Percentiles rank a stretch among this genome's conserved stretches.
Conservation (phyloP, 2,797 vertebrate genomes). For the Florisuga fusca region DNA sequence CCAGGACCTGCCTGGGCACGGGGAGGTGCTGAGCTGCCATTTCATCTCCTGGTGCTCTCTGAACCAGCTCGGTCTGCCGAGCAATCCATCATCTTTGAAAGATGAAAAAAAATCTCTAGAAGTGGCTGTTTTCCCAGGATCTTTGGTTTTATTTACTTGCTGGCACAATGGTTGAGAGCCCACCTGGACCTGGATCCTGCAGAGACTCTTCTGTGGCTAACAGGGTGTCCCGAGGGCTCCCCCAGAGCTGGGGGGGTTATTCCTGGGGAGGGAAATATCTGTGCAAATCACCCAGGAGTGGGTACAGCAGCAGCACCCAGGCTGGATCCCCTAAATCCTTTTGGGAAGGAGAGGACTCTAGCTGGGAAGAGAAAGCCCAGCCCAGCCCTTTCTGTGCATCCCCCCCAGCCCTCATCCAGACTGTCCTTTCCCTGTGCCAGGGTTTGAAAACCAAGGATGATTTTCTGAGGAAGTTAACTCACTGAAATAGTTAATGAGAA, state of each 20-base stretch:
- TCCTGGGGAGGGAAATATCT: not conserved
- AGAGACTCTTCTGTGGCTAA: not conserved
- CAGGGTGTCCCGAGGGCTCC: accelerated
- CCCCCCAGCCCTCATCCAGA: not conserved
- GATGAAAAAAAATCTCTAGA: not conserved
- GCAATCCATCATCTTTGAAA: not conserved
- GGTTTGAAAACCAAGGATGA: not conserved
- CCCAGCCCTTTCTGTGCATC: not conserved
- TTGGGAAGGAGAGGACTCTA: not conserved
- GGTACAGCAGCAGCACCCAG: not conserved
- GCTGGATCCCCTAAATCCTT: not conserved
- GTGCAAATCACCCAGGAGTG: not conserved
- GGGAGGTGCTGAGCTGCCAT: not conserved
- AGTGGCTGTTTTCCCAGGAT: not conserved
- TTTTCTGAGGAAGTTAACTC: slow-evolving; percentile 20
- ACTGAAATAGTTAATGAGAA: slow-evolving; percentile 70
- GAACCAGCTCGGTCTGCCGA: not conserved
- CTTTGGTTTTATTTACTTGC: not conserved
- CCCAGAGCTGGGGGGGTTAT: not conserved
- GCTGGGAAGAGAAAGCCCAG: not conserved
- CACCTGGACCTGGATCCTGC: not conserved
- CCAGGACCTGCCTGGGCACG: accelerated
- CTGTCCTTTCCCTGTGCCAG: not conserved
- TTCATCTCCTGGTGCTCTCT: not conserved
- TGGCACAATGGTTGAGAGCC: not conserved